Percentiles rank a stretch among this genome's conserved stretches.
phyloP scores from a whole-genome alignment of 2,113 vertebrate species.

The Cyanocitta stelleri region DNA sequence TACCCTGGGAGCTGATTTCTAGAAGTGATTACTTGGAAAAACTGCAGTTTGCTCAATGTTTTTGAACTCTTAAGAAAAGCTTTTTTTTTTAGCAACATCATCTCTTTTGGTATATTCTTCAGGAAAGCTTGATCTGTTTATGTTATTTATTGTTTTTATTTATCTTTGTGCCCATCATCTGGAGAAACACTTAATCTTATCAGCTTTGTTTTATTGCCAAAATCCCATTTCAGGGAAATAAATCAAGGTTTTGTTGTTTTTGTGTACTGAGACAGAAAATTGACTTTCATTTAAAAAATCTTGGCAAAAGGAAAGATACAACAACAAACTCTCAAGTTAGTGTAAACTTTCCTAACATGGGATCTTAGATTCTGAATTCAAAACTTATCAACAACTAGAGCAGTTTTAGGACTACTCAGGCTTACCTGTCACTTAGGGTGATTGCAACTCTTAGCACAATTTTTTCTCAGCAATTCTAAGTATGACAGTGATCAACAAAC shows the following conservation, averaged over 20 bases:
- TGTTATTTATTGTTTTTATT: not conserved
- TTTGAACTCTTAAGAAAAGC: not conserved
- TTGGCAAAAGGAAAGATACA: not conserved
- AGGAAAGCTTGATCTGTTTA: not conserved
- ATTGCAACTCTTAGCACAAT: not conserved
- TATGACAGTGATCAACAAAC: not conserved
- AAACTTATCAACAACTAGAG: not conserved
- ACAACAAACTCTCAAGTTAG: not conserved
- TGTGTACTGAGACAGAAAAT: not conserved
- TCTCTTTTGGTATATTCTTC: not conserved
- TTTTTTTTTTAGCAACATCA: not conserved
- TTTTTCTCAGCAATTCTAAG: not conserved
- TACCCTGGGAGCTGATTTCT: not conserved
- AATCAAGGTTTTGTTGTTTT: not conserved
- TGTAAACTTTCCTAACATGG: not conserved
- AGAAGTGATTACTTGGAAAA: not conserved
- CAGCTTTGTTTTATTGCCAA: not conserved
- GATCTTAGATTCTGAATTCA: not conserved
- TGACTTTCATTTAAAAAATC: not conserved
- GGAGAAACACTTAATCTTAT: not conserved
- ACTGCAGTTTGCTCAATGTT: not conserved
- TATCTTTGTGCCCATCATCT: not conserved
- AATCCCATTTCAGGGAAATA: not conserved
- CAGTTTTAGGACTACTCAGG: not conserved
- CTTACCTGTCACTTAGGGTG: not conserved